Evolutionary conservation across 1,140 invertebrate genomes (phyloP).

Genomic region (Muscidifurax raptorellus): DNA sequence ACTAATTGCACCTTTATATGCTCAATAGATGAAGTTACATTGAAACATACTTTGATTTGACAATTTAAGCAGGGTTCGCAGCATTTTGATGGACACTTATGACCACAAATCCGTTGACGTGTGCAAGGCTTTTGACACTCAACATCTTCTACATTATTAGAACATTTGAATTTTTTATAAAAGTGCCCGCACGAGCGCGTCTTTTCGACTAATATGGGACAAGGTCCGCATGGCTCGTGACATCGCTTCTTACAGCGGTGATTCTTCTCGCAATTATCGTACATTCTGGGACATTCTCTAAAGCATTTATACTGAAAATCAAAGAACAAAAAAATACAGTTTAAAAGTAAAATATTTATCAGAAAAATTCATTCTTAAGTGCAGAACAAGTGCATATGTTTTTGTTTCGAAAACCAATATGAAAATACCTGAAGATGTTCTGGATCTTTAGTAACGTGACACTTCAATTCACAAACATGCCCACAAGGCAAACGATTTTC

Average conservation of each 20-base stretch:
- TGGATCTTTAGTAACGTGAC: conserved; percentile 30
- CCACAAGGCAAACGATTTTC: conserved; percentile 36
- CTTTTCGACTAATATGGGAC: conserved; percentile 72
- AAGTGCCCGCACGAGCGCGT: conserved; percentile 72
- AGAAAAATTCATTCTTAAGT: too few species aligned
- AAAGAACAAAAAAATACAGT: not conserved
- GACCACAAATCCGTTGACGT: not conserved
- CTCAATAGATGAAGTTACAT: not conserved
- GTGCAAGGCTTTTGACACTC: not conserved
- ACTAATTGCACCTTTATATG: not conserved
- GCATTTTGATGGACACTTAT: not conserved
- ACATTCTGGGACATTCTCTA: not conserved
- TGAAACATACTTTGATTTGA: not conserved
- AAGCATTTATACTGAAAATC: conserved; percentile 18
- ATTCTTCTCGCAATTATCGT: conserved; percentile 34
- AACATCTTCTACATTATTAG: conserved; percentile 17
- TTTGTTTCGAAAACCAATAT: not conserved
- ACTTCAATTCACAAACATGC: not conserved
- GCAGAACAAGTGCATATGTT: too few species aligned
- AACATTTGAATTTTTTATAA: conserved; percentile 25
- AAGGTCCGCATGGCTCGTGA: conserved; percentile 74
- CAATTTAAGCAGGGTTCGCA: not conserved
- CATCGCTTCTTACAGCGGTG: conserved; percentile 75
- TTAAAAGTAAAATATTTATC: not conserved
- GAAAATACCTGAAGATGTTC: conserved; percentile 32